Conservation (phyloP, 2,113 vertebrate genomes). For the Microcebus tavaratra region DNA sequence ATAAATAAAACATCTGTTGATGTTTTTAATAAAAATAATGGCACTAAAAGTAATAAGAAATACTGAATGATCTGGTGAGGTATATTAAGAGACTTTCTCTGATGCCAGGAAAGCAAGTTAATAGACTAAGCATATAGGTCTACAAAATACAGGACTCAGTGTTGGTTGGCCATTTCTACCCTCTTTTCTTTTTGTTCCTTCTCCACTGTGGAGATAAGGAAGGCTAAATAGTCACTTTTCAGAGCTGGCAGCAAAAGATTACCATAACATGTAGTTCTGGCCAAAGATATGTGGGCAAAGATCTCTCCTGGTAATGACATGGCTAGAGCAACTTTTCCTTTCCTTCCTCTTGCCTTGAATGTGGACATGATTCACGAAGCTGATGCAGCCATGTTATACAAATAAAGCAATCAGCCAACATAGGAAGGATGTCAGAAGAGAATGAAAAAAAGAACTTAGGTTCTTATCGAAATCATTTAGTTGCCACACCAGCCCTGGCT, state of each 20-base stretch:
- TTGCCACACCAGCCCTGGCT: not conserved
- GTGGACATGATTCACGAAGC: not conserved
- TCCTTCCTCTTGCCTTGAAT: not conserved
- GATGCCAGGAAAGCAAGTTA: not conserved
- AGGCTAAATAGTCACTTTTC: not conserved
- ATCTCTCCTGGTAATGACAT: not conserved
- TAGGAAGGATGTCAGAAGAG: not conserved
- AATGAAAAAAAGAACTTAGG: not conserved
- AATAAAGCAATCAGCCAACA: not conserved
- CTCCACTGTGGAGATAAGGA: not conserved
- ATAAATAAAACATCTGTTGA: not conserved
- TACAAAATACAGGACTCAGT: not conserved
- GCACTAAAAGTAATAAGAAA: not conserved
- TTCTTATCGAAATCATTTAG: not conserved
- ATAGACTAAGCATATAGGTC: not conserved
- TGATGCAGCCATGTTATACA: not conserved
- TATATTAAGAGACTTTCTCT: not conserved
- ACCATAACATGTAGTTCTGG: not conserved
- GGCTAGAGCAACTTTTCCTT: not conserved
- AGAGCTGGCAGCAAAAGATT: not conserved
- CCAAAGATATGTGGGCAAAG: not conserved
- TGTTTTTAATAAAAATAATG: conserved; percentile 10
- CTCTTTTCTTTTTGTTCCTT: not conserved
- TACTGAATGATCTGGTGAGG: not conserved
- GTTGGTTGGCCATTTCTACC: not conserved